Evolutionary conservation across 2,888 invertebrate species (phyloP).

Genomic region (Eilema griseolum): DNA sequence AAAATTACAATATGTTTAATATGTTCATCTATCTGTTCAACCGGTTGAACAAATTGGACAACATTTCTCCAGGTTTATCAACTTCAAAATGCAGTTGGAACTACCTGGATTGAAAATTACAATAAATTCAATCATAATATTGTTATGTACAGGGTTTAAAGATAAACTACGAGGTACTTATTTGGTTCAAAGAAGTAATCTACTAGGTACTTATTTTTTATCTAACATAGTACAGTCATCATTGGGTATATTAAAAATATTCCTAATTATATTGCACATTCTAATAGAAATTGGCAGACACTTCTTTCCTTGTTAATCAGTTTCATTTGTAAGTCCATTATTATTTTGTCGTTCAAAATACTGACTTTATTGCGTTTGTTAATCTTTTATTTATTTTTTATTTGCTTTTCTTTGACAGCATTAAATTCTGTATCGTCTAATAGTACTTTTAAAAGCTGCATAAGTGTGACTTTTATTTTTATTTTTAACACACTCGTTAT

Average conservation of each 20-base stretch:
- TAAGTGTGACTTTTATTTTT: constrained; percentile 7
- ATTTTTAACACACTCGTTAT: constrained; percentile 5
- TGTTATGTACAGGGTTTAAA: no score
- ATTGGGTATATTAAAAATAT: constrained; percentile 5
- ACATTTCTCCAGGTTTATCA: no score
- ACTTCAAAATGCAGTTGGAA: no score
- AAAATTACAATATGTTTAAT: no score
- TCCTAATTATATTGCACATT: constrained; percentile 4
- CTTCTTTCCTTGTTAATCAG: constrained; percentile 5
- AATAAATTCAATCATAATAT: no score
- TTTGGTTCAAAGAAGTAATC: no score
- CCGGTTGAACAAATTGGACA: no score
- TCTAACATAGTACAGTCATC: constrained; percentile 6
- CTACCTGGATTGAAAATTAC: no score
- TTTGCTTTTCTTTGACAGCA: constrained; percentile 9
- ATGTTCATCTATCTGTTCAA: no score
- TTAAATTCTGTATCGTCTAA: constrained; percentile 2
- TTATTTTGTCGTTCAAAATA: constrained; percentile 9
- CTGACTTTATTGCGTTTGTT: constrained; percentile 9
- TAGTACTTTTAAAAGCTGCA: constrained; percentile 9
- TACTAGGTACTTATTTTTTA: constrained; percentile 5
- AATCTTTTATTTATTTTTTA: constrained; percentile 7
- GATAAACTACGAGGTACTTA: no score
- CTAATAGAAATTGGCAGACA: constrained; percentile 10
- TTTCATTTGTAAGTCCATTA: constrained; percentile 9